These are phyloP conservation scores for Leptobrachium ailaonicum DNA, from an alignment of 2,113 vertebrate species.

Conservation along the genomic window DNA sequence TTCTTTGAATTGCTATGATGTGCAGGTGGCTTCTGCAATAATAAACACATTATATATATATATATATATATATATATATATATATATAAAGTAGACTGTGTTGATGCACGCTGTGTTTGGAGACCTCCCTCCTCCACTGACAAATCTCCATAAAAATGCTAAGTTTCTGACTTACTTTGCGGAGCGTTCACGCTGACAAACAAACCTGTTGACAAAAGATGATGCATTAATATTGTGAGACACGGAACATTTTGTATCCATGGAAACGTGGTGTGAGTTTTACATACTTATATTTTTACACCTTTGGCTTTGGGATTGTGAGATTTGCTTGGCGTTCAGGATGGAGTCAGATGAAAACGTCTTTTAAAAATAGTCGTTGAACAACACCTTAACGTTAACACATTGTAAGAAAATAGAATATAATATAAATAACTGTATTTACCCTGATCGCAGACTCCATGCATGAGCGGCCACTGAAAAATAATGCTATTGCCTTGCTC, in stretches of 20 bases:
- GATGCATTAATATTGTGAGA: neutral
- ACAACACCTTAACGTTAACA: too few relatives aligned
- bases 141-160: constrained; percentile 33
- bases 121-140: neutral
- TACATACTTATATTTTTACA: constrained; percentile 4
- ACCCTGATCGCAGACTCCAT: too few relatives aligned
- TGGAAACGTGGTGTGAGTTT: constrained; percentile 18
- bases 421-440: too few relatives aligned
- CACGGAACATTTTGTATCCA: constrained; percentile 12
- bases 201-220: constrained; percentile 29
- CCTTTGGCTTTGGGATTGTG: constrained; percentile 22
- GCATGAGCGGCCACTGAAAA: too few relatives aligned
- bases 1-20: too few relatives aligned
- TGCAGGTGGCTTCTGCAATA: too few relatives aligned
- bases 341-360: constrained; percentile 12
- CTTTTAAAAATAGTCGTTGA: neutral
- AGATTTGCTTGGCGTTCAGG: constrained; percentile 14
- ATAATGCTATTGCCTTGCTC: too few relatives aligned
- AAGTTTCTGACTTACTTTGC: constrained; percentile 33
- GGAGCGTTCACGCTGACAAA: constrained; percentile 30
- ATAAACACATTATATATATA: too few relatives aligned
- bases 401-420: too few relatives aligned
- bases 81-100: too few relatives aligned
- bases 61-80: too few relatives aligned
- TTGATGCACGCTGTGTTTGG: constrained; percentile 3